Percentiles rank a stretch among this genome's conserved stretches.
Conservation (phyloP, 2,113 vertebrate genomes). For the Pipa parva region DNA sequence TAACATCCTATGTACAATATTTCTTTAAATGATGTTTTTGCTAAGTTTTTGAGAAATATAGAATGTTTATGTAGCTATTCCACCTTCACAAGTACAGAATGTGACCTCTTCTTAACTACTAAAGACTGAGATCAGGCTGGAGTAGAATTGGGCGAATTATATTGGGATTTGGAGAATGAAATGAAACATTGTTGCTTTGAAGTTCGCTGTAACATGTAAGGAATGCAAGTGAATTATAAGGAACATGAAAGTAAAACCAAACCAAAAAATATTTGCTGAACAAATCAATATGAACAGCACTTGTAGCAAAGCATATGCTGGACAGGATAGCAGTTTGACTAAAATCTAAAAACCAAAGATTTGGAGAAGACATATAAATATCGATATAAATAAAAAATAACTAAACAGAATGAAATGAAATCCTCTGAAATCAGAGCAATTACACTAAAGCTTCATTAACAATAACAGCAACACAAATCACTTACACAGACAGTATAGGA, state of each 20-base stretch:
- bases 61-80: too few species aligned
- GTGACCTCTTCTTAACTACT: too few species aligned
- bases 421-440: background rate
- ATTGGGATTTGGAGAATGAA: background rate
- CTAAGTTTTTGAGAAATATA: too few species aligned
- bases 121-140: background rate
- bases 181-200: slow-evolving; percentile 1
- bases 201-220: background rate
- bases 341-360: too few species aligned
- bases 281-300: background rate
- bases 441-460: background rate
- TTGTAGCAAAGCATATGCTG: background rate
- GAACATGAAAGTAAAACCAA: background rate
- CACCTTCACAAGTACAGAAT: too few species aligned
- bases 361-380: too few species aligned
- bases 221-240: slow-evolving; percentile 6
- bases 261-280: background rate
- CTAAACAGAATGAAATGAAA: too few species aligned
- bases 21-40: too few species aligned
- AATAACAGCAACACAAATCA: slow-evolving; percentile 12
- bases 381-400: too few species aligned
- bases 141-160: background rate
- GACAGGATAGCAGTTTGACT: background rate
- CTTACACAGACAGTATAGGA: slow-evolving; percentile 9
- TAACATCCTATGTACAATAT: too few species aligned